Conservation (phyloP, 2,888 invertebrate genomes). For the Eilema depressum region DNA sequence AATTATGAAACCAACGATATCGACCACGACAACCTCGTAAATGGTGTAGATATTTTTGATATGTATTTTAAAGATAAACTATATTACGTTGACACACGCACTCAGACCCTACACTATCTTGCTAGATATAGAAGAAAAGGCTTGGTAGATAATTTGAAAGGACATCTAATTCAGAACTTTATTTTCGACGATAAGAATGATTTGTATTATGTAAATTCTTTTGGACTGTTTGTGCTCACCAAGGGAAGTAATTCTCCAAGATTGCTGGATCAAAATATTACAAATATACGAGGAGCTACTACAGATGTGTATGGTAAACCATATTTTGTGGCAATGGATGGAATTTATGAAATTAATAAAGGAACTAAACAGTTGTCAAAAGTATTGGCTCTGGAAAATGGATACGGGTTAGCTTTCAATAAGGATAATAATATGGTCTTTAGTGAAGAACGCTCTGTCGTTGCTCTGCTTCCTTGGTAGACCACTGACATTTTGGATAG, state of each 20-base stretch:
- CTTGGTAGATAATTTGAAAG: conserved; percentile 54
- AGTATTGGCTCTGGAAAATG: conserved; percentile 59
- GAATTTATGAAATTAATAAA: conserved; percentile 63
- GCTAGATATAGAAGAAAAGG: conserved; percentile 45
- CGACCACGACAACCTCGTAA: conserved; percentile 56
- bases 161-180: conserved; percentile 66
- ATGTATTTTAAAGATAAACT: conserved; percentile 65
- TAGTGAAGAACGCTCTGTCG: conserved; percentile 68
- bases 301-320: conserved; percentile 59
- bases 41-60: conserved; percentile 67
- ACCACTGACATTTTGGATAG: neutral
- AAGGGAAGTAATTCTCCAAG: conserved; percentile 52
- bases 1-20: conserved; percentile 60
- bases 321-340: conserved; percentile 66
- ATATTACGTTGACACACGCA: conserved; percentile 69
- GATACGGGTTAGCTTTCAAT: conserved; percentile 71
- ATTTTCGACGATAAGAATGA: conserved; percentile 58
- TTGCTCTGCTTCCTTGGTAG: conserved; percentile 53
- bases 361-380: conserved; percentile 53
- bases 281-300: conserved; percentile 64
- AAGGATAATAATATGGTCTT: conserved; percentile 69
- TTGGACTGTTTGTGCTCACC: conserved; percentile 59
- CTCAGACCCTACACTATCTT: conserved; percentile 60
- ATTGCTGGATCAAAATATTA: conserved; percentile 53
- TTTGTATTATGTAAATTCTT: conserved; percentile 63